A percentile compares a stretch with the other conserved stretches of the same genome.
These are phyloP conservation scores for Ophion ellenae DNA, from an alignment of 2,888 invertebrate genomes.

Conservation along the genomic window DNA sequence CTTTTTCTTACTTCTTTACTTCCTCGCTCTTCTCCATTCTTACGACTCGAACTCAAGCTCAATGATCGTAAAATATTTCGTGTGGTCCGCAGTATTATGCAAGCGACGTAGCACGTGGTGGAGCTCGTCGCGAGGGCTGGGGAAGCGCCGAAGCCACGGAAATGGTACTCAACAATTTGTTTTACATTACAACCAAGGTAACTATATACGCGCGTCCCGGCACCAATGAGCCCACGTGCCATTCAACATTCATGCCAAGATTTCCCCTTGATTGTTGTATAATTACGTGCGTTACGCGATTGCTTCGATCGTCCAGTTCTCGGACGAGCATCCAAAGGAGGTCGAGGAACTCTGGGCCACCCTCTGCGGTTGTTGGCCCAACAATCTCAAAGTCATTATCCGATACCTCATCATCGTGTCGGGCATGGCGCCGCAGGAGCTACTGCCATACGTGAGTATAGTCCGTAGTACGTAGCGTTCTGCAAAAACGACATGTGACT, in stretches of 20 bases:
- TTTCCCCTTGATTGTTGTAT: not conserved
- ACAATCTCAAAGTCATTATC: constrained; percentile 98
- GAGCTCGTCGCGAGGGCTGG: constrained; percentile 95
- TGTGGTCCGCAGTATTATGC: constrained; percentile 83
- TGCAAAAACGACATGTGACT: not conserved
- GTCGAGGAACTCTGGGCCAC: constrained; percentile 98
- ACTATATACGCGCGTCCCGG: constrained; percentile 84
- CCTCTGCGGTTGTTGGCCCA: constrained; percentile 97
- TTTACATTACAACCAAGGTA: constrained; percentile 99
- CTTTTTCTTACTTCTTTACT: not conserved
- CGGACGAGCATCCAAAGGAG: constrained; percentile 97
- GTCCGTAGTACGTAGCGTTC: not conserved
- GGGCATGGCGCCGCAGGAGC: constrained; percentile 97
- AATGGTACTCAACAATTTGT: constrained; percentile 99
- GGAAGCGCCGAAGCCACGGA: constrained; percentile 99
- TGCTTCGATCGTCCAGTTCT: constrained; percentile 88
- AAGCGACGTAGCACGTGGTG: constrained; percentile 87
- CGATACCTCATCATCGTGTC: constrained; percentile 98
- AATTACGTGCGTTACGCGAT: constrained; percentile 33
- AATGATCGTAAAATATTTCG: not conserved
- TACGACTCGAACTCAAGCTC: not conserved
- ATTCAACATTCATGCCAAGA: not conserved
- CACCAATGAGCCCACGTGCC: not conserved
- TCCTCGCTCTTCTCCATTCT: not conserved
- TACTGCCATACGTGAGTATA: constrained; percentile 94